These are phyloP conservation scores for Addax nasomaculatus DNA, from an alignment of 2,113 vertebrate genomes.

Conservation along the genomic window DNA sequence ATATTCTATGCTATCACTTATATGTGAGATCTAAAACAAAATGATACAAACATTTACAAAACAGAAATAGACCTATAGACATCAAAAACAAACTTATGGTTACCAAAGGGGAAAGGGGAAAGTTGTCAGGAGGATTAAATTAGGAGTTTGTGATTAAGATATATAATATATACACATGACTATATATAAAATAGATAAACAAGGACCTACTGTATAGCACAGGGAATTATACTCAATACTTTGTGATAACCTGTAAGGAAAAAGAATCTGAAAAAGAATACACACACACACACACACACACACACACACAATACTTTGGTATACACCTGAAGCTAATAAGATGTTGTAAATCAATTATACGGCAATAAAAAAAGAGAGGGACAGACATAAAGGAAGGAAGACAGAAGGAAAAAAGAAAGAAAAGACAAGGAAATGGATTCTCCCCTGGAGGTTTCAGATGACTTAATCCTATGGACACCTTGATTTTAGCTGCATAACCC, in stretches of 20 bases:
- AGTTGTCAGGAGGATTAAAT: background rate
- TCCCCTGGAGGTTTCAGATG: background rate
- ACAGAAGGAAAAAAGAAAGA: background rate
- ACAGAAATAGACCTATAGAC: background rate
- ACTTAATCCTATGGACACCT: background rate
- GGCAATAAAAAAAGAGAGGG: background rate
- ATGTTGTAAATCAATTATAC: background rate
- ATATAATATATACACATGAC: background rate
- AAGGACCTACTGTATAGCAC: background rate
- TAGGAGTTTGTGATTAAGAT: background rate
- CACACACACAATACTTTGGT: background rate
- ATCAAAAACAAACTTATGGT: background rate
- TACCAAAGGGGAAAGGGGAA: background rate
- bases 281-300: background rate
- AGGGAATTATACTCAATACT: background rate
- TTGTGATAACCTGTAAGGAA: background rate
- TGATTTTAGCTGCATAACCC: background rate
- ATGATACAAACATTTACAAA: background rate
- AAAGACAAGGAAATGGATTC: background rate
- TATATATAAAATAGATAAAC: background rate
- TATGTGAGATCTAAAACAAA: background rate
- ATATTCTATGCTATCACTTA: background rate
- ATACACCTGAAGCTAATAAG: background rate
- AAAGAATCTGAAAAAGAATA: background rate
- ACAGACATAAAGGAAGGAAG: background rate